Percentiles rank a stretch among this genome's conserved stretches.
These are phyloP conservation scores for Achlya flavicornis DNA, from an alignment of 2,888 invertebrate genomes.

Conservation along the genomic window DNA sequence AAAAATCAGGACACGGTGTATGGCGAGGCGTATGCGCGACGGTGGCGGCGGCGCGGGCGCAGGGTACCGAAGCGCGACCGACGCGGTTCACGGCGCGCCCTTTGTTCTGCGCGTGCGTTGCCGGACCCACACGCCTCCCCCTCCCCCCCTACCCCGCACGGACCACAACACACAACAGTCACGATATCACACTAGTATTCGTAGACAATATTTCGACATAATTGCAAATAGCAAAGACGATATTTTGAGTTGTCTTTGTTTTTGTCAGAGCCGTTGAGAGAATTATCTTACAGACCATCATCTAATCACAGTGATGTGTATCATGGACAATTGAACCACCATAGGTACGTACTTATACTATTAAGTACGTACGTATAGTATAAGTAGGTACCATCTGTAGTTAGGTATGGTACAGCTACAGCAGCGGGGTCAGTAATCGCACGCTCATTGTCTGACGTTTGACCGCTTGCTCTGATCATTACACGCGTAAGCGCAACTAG, in stretches of 20 bases:
- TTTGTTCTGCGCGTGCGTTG: conserved; percentile 79
- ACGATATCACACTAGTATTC: conserved; percentile 14
- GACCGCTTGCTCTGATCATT: conserved; percentile 16
- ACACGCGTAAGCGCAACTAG: conserved; percentile 12
- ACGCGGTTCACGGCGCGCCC: conserved; percentile 82
- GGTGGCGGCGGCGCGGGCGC: conserved; percentile 38
- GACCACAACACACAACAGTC: conserved; percentile 21
- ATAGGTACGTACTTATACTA: too few relatives aligned
- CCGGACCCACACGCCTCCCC: conserved; percentile 48
- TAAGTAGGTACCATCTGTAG: conserved; percentile 25
- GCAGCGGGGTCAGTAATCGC: conserved; percentile 48
- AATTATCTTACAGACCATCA: too few relatives aligned
- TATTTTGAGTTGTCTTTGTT: neutral
- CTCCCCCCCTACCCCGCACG: conserved; percentile 22
- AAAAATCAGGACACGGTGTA: conserved; percentile 55
- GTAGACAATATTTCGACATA: conserved; percentile 4
- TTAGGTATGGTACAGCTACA: conserved; percentile 12
- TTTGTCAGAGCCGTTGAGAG: too few relatives aligned
- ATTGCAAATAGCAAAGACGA: neutral
- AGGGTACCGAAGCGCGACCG: conserved; percentile 72
- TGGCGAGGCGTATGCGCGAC: conserved; percentile 14
- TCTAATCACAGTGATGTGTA: conserved; percentile 1
- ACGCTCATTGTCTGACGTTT: conserved; percentile 39
- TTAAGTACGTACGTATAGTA: too few relatives aligned
- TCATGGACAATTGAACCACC: conserved; percentile 34